Evolutionary conservation across 2,888 invertebrate genomes (phyloP), one percentile per base, ranked within the genome.

Genomic region (Caenorhabditis doughertyi): DNA sequence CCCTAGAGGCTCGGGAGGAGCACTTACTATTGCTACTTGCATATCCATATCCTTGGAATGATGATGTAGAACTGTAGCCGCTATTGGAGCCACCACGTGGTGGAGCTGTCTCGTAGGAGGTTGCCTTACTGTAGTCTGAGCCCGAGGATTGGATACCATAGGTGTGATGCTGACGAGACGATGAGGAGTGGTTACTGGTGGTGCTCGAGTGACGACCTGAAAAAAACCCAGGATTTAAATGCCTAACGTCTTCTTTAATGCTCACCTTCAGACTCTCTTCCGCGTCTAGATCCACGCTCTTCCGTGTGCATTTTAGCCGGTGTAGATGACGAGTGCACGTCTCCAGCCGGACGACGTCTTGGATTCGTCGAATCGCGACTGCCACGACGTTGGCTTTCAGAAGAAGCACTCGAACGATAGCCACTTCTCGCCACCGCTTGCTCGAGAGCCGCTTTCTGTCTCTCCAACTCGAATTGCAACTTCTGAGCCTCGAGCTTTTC

Each of bases 401-500:
- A n/a, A n/a, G n/a, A n/a, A n/a, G n/a, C n/a, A n/a, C 68, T 55
- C 5, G 39, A 18, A 7, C 32, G 5, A 2, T 21, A 47, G 29
- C 29, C 35, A 13, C 18, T 16, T 16, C 35, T 32, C 23, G 51
- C 27, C 16, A 51, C 55, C 13, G 53, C 47, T 18, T 60, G 67
- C 47, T 80, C 65, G 25, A 81, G 55, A 4, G 49, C 71, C 35
- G 72, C n/a, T 8, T 76, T 71, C 67, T 81, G 81, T n/a, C 71
- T 64, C 18, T 96, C 92, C 67, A 95, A 94, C 86, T 96, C 93
- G 27, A 96, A 92, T 91, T 97, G 96, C 18, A 95, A 95, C 92
- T 96, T 96, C 92, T 96, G 96, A 3, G 95, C 94, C 92, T 97
- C 97, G 70, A 97, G 95, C 87, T 95, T 95, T 89, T 96, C 96